Base-by-base conservation (phyloP, 2,113 vertebrate genomes). In the Macquaria ambigua region DNA sequence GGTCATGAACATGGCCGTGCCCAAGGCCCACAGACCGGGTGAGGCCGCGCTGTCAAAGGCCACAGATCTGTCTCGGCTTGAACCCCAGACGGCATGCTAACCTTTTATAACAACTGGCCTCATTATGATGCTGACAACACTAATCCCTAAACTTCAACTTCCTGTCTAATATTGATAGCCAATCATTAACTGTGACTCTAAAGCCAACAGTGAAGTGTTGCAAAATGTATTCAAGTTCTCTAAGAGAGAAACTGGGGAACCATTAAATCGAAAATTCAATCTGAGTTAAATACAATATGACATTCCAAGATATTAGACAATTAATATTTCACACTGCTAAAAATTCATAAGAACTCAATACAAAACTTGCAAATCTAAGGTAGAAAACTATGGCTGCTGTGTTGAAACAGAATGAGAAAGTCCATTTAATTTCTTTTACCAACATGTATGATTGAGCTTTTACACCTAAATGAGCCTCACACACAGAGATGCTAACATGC, bases 21-120 rank as follows among this genome's bases (percentile, higher is more conserved):
- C 98, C 82, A 99, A 99, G 96, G 98, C 98, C 43, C 98, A 99
- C 92, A 96, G 98, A 95, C 98, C 98, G 96, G 98, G 98, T 99
- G 95, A 97, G 97, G 52, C 1, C 0, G n/a, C 6, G 25, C 21
- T 59, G 31, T 28, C 37, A 50, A 4, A 63, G 43, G 34, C 77
- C 48, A 48, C 43, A 82, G 41, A 28, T 52, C 68, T 53, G 53
- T 62, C 41, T 50, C 31, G 8, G 72, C 48, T 37, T 41, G 48
- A 66, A 23, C 34, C 23, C 67, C 61, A 12, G 0, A 39, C 20
- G 0, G 11, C 69, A 25, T 25, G 66, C 75, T 73, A 53, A 73
- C 68, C 48, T 58, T n/a, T 50, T 1, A 20, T 58, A 46, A 39
- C 41, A 39, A 14, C 58, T 41, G 16, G 23, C 10, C 8, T 83